Evolutionary conservation across 2,888 invertebrate genomes (phyloP), one percentile per base, ranked within the genome.

Genomic region (Cantharis rustica): DNA sequence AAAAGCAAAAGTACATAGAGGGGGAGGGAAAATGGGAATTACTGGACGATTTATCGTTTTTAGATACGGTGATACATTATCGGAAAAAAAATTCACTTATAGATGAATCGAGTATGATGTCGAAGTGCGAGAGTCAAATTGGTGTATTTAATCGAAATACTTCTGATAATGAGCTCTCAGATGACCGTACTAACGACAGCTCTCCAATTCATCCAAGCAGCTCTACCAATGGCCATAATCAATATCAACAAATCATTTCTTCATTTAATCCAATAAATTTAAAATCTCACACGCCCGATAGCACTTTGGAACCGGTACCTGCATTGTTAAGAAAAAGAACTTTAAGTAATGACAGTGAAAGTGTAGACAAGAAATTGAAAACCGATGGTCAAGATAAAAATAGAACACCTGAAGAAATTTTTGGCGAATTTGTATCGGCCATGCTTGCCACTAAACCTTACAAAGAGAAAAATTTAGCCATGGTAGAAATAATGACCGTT

Each of bases 401-500:
- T 66, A 83, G 83, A 77, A 81, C 77, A n/a, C 84, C 85, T 0
- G 86, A 85, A 79, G 80, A 83, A 68, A 78, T 85, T 70, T 86
- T 85, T 76, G 86, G 86, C 17, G 84, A 86, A 69, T 78, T 86
- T 68, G 85, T 86, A 7, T 84, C 84, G 16, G 81, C 83, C 26
- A 83, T 85, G 82, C 76, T 86, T 63, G 80, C 80, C 15, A 83
- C 81, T 73, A 85, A 85, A 74, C 79, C 84, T 9, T 85, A 85
- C 75, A 80, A 76, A 68, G 84, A 85, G 2, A 82, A 83, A 80
- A 85, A 84, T 78, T 61, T 81, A 16, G 85, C 83, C 47, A 86
- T 86, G 86, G 83, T 85, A 31, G 85, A 85, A 79, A 85, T 86
- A 64, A 85, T 86, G 85, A 82, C 82, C 63, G 80, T 86, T 16